Evolutionary conservation across 2,888 invertebrate species (phyloP).

Genomic region (Lochmaea capreae): DNA sequence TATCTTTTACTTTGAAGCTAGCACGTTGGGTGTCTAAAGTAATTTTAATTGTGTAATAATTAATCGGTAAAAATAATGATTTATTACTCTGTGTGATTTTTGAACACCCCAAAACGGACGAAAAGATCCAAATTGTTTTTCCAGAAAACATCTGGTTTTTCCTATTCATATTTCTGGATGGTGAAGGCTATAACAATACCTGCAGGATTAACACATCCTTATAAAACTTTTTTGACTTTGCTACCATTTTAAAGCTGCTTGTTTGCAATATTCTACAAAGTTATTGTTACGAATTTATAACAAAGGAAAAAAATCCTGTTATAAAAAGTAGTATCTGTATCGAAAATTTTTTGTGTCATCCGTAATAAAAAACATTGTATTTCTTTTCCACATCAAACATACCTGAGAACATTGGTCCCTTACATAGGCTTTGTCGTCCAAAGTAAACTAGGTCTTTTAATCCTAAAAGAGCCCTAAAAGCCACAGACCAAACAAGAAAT

Average conservation of each 20-base stretch:
- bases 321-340: not conserved
- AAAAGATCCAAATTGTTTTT: too few species aligned
- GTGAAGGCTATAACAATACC: too few species aligned
- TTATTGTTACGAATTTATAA: not conserved
- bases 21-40: too few species aligned
- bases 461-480: conserved; percentile 14
- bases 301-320: not conserved
- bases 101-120: too few species aligned
- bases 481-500: conserved; percentile 5
- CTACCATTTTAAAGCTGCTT: too few species aligned
- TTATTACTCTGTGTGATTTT: too few species aligned
- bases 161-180: too few species aligned
- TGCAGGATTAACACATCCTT: too few species aligned
- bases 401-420: not conserved
- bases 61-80: too few species aligned
- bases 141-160: too few species aligned
- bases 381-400: not conserved
- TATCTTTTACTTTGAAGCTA: not conserved
- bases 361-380: not conserved
- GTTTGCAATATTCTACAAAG: not conserved
- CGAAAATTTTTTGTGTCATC: not conserved
- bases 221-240: too few species aligned
- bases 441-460: conserved; percentile 21
- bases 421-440: conserved; percentile 6
- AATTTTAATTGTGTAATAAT: too few species aligned